Evolutionary conservation across 2,113 vertebrate species (phyloP).

Genomic region (Steatornis caripensis): DNA sequence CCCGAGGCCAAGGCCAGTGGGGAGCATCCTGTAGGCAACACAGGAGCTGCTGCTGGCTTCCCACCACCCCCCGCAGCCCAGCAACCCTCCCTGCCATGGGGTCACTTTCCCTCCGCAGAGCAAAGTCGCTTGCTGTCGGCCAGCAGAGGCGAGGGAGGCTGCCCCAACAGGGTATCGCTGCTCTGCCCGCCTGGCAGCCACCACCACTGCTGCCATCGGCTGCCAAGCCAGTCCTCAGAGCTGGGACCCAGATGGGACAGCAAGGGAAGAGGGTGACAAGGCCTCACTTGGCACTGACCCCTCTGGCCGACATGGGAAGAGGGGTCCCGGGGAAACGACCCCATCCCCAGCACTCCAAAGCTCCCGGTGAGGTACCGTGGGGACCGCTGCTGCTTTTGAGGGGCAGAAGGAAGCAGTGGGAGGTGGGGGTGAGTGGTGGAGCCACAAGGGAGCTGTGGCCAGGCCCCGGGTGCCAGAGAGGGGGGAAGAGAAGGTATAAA

Average conservation of each 20-base stretch:
- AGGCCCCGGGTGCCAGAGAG: not conserved
- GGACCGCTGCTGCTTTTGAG: not conserved
- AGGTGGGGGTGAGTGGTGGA: rapidly evolving
- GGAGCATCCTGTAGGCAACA: rapidly evolving
- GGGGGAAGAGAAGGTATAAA: not conserved
- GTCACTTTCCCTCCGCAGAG: not conserved
- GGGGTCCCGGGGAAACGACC: not conserved
- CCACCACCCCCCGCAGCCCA: not conserved
- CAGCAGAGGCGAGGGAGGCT: rapidly evolving
- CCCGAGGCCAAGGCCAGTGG: rapidly evolving
- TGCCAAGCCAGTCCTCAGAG: not conserved
- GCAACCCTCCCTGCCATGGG: rapidly evolving
- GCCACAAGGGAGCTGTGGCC: not conserved
- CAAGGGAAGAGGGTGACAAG: not conserved
- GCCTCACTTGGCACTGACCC: slow-evolving; percentile 10
- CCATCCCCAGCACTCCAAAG: not conserved
- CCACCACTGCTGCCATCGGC: not conserved
- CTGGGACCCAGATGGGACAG: not conserved
- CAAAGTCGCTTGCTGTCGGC: rapidly evolving
- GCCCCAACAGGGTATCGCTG: rapidly evolving
- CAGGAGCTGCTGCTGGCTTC: not conserved
- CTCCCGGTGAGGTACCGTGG: rapidly evolving
- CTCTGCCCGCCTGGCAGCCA: not conserved
- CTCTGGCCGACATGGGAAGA: not conserved
- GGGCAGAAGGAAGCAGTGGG: not conserved